These are phyloP conservation scores for Oligia fasciuncula DNA, from an alignment of 2,888 invertebrate species.

Conservation along the genomic window DNA sequence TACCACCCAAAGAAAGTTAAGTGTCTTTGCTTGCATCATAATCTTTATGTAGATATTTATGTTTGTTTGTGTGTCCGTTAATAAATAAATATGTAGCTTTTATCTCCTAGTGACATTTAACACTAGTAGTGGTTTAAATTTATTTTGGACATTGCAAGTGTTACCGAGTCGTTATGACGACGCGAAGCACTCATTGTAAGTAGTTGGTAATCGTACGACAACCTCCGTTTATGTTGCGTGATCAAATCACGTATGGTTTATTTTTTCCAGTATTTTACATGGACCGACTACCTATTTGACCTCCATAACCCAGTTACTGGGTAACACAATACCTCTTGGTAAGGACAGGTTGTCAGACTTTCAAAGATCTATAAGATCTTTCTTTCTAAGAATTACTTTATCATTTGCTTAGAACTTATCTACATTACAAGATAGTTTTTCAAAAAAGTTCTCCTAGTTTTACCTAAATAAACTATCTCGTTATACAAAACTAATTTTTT, in stretches of 20 bases:
- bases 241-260: background rate
- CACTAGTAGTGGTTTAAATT: background rate
- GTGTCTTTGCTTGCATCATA: too few relatives aligned
- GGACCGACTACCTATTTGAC: too few relatives aligned
- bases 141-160: background rate
- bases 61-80: too few relatives aligned
- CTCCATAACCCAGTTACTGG: too few relatives aligned
- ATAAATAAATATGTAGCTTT: too few relatives aligned
- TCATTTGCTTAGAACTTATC: constrained; percentile 4
- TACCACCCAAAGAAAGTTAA: too few relatives aligned
- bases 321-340: background rate
- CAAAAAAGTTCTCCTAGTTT: background rate
- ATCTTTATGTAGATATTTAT: too few relatives aligned
- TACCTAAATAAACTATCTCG: background rate
- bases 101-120: too few relatives aligned
- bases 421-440: background rate
- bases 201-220: background rate
- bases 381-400: background rate
- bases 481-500: background rate
- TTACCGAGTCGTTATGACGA: background rate
- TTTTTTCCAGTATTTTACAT: too few relatives aligned
- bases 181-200: background rate
- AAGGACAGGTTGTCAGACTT: background rate
- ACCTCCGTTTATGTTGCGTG: background rate
- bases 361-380: too few relatives aligned